A percentile compares a stretch with the other conserved stretches of the same genome.
Conservation (phyloP, 2,888 invertebrate genomes). For the Clepsis dumicolana region DNA sequence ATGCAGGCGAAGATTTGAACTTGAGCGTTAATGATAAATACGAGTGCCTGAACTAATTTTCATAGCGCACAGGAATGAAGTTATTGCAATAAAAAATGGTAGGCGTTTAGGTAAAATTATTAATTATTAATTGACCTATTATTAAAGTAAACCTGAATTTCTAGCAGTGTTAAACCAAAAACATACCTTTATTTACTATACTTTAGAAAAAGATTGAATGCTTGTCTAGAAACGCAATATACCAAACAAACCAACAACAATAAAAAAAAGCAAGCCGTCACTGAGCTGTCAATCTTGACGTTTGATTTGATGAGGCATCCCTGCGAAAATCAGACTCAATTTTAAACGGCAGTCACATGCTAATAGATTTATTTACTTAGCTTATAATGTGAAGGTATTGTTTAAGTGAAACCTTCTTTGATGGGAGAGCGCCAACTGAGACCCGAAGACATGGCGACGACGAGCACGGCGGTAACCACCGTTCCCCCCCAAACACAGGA, state of each 20-base stretch:
- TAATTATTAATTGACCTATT: too few relatives aligned
- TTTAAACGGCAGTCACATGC: conserved; percentile 35
- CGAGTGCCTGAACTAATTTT: neutral
- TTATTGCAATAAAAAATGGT: neutral
- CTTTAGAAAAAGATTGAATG: too few relatives aligned
- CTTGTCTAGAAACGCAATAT: conserved; percentile 1
- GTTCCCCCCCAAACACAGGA: conserved; percentile 73
- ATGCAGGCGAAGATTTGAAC: too few relatives aligned
- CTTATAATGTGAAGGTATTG: conserved; percentile 61
- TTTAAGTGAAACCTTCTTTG: conserved; percentile 52
- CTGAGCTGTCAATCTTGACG: conserved; percentile 28
- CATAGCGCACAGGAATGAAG: neutral
- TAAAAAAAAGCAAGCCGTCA: conserved; percentile 14
- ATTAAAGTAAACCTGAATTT: too few relatives aligned
- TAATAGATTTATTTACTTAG: conserved; percentile 43
- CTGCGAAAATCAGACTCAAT: conserved; percentile 9
- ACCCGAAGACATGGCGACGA: conserved; percentile 78
- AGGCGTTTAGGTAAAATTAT: neutral
- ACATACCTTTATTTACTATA: neutral
- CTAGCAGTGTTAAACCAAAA: neutral
- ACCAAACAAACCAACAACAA: neutral
- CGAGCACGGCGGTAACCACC: conserved; percentile 77
- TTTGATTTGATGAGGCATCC: conserved; percentile 17
- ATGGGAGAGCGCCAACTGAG: conserved; percentile 72
- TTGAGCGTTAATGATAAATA: neutral